phyloP scores from a whole-genome alignment of 2,888 invertebrate species.

The Drosophila monieri region DNA sequence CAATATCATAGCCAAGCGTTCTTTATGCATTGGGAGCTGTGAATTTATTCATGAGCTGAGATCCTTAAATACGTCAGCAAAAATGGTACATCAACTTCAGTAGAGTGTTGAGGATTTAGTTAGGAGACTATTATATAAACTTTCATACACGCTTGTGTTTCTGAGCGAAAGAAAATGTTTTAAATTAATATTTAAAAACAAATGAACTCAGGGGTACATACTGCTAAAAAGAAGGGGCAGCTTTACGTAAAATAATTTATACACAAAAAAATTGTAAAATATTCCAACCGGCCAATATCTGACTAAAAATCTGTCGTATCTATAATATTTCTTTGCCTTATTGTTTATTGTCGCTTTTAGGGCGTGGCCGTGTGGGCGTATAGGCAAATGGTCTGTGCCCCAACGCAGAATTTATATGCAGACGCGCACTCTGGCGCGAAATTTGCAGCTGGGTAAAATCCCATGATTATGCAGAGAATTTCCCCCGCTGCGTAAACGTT shows the following conservation, averaged over 20 bases:
- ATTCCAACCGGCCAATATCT: background rate
- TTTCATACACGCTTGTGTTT: constrained; percentile 2
- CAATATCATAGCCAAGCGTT: constrained; percentile 51
- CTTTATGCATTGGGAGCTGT: constrained; percentile 40
- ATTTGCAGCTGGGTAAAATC: constrained; percentile 81
- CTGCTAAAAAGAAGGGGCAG: too few relatives aligned
- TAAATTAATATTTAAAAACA: background rate
- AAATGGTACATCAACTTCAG: constrained; percentile 33
- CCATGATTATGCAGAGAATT: constrained; percentile 78
- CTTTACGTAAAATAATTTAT: too few relatives aligned
- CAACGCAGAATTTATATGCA: constrained; percentile 68
- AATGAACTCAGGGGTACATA: background rate
- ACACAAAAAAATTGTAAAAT: background rate
- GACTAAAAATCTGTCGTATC: constrained; percentile 3
- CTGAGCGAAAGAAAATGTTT: background rate
- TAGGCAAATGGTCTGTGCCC: constrained; percentile 23
- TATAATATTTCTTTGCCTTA: background rate
- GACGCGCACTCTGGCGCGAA: constrained; percentile 76
- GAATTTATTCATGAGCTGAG: constrained; percentile 40
- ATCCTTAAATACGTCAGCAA: constrained; percentile 24
- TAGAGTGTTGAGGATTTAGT: constrained; percentile 32
- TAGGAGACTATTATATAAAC: constrained; percentile 1
- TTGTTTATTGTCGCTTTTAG: constrained; percentile 18
- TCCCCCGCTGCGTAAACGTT: constrained; percentile 54
- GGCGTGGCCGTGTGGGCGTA: constrained; percentile 16